Base-by-base conservation (phyloP, 2,888 invertebrate species). In the Boloria euphrosyne region DNA sequence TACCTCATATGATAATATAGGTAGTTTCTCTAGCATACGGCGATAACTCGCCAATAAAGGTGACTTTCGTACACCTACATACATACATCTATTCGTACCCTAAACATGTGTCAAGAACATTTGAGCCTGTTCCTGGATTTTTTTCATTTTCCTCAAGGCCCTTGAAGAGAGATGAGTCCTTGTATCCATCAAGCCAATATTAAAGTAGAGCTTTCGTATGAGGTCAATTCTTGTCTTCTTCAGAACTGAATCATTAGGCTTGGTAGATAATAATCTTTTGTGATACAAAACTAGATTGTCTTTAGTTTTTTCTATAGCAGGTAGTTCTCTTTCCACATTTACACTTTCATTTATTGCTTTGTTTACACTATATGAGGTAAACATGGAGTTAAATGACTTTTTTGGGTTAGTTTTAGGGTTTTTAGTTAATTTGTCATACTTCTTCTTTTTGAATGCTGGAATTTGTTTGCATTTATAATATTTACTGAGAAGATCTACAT, bases 61-160 rank as follows among this genome's bases (percentile, higher is more conserved):
- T 51, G 44, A 27, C 52, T 22, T 38, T 66, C 38, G 57, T 44
- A 54, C 44, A 55, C 62, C 54, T 50, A 57, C 57, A 31, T 44
- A 49, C 38, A 51, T 62, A 51, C 52, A 22, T 55, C 52, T 66
- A 57, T 53, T 44, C 16, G n/a, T 63, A 67, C 68, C 80, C 83
- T 86, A 87, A 75, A 85, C 78, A 78, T 80, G 83, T 65, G 79
- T 80, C 82, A 90, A 81, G 83, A 89, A 89, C 78, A 75, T 66
- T 71, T 81, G 80, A 47, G 84, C 86, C 70, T 86, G 80, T 31
- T 81, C 72, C 74, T 87, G 84, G 47, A 82, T 74, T 72, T 80
- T 87, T 62, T 67, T 85, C 71, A 85, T 77, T 75, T 85, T 90
- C 75, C 83, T 89, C 68, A 78, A 69, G 31, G 70, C 69, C 68